A percentile compares a stretch with the other conserved stretches of the same genome.
Conservation (phyloP, 2,888 invertebrate species). For the Parapristionchus giblindavisi region DNA sequence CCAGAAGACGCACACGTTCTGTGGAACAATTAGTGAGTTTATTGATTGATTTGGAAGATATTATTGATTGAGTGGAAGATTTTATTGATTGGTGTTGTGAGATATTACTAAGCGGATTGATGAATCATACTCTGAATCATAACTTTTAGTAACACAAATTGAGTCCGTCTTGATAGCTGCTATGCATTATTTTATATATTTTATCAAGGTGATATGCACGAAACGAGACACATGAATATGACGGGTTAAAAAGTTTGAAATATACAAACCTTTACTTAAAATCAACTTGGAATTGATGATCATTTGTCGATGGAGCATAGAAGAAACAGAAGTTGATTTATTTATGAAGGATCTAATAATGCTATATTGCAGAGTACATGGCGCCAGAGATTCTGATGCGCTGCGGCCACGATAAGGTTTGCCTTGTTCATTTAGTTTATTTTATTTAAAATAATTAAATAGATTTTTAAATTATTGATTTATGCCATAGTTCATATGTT, state of each 20-base stretch:
- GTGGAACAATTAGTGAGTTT: slow-evolving; percentile 89
- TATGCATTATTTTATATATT: no score
- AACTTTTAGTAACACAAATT: no score
- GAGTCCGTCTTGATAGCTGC: no score
- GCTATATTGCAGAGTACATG: slow-evolving; percentile 75
- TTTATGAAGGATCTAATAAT: not conserved
- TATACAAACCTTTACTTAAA: not conserved
- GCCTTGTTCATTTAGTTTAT: not conserved
- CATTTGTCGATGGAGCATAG: not conserved
- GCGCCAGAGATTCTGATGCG: slow-evolving; percentile 97
- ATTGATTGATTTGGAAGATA: no score
- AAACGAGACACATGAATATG: no score
- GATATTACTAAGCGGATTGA: no score
- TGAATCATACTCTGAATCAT: no score
- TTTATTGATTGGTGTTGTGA: no score
- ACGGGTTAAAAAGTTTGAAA: not conserved
- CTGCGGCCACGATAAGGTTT: slow-evolving; percentile 94
- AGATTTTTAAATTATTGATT: not conserved
- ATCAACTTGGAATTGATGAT: not conserved
- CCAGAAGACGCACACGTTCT: slow-evolving; percentile 92
- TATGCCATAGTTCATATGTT: not conserved
- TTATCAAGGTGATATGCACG: no score
- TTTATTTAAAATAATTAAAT: not conserved
- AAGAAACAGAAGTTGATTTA: not conserved
- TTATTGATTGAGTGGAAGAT: no score